Base-by-base conservation (phyloP, 2,888 invertebrate species). In the Apamea monoglypha region DNA sequence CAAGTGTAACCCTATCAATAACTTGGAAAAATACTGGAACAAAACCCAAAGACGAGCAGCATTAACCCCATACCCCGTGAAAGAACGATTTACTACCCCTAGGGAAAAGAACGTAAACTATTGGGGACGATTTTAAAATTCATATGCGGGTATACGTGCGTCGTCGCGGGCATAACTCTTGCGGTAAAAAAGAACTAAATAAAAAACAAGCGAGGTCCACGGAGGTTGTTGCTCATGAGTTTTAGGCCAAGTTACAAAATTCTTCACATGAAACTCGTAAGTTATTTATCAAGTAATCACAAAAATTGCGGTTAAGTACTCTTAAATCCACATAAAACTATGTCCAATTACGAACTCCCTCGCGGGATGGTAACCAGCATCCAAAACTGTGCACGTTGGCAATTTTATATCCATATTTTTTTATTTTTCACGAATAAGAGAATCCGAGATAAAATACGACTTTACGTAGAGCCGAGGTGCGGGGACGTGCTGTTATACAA, bases 391-490 rank as follows among this genome's bases (percentile, higher is more conserved):
- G 89, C 90, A 91, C 92, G 91, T 92, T 92, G 90, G 92, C 93
- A 92, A 93, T 94, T 95, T 94, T 92, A 91, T 92, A 92, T 91
- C 89, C 93, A 94, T 95, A 95, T 95, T 95, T 95, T 44, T 82
- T 94, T 94, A 88, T 91, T 94, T 94, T 92, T 92, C 89, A 91
- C 91, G 93, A 94, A 94, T 94, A 95, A 94, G 94, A 94, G 93
- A 96, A 96, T 95, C 95, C 95, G 89, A 90, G 93, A 94, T 96
- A 94, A 96, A 96, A 96, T 96, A 96, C 95, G 95, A 92, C 93
- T 92, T 91, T 93, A 93, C 94, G 95, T 94, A 93, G 86, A 87
- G 87, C 89, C 91, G 90, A 90, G 91, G 91, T 91, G 92, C 91
- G 90, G 94, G 92, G 95, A 96, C 96, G 96, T 95, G 95, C 95